Evolutionary conservation across 1,140 invertebrate genomes (phyloP).

Genomic region (Drosophila mojavensis): DNA sequence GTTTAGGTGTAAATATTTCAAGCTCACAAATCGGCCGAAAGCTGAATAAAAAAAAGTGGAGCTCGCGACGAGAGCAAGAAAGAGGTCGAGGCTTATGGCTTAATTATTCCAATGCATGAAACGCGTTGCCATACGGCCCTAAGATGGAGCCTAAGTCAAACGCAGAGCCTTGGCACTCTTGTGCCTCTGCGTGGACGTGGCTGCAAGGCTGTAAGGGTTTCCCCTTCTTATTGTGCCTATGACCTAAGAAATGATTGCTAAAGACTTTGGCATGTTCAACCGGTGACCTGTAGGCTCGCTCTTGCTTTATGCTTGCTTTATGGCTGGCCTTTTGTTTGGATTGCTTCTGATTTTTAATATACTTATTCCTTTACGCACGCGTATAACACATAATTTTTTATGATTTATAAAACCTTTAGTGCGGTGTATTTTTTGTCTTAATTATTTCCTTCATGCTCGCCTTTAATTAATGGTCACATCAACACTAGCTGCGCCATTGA

Average conservation of each 20-base stretch:
- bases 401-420: slow-evolving; percentile 72
- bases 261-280: slow-evolving; percentile 21
- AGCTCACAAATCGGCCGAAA: slow-evolving; percentile 64
- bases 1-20: slow-evolving; percentile 81
- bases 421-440: slow-evolving; percentile 53
- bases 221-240: slow-evolving; percentile 47
- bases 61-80: slow-evolving; percentile 39
- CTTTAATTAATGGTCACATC: slow-evolving; percentile 66
- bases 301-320: no score
- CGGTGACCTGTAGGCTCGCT: slow-evolving; percentile 17
- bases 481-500: slow-evolving; percentile 15
- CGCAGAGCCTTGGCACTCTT: slow-evolving; percentile 35
- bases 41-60: slow-evolving; percentile 31
- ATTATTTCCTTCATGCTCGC: slow-evolving; percentile 76
- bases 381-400: slow-evolving; percentile 78
- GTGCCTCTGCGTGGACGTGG: slow-evolving; percentile 8
- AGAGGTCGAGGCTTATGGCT: slow-evolving; percentile 81
- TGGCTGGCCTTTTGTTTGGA: background rate
- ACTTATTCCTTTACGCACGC: slow-evolving; percentile 47
- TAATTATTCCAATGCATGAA: slow-evolving; percentile 81
- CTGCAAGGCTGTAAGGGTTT: background rate
- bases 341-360: slow-evolving; percentile 25
- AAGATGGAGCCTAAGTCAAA: no score
- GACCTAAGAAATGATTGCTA: slow-evolving; percentile 53
- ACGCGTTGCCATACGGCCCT: slow-evolving; percentile 15